Conservation (phyloP, 2,797 vertebrate species). For the Vespertilio murinus region DNA sequence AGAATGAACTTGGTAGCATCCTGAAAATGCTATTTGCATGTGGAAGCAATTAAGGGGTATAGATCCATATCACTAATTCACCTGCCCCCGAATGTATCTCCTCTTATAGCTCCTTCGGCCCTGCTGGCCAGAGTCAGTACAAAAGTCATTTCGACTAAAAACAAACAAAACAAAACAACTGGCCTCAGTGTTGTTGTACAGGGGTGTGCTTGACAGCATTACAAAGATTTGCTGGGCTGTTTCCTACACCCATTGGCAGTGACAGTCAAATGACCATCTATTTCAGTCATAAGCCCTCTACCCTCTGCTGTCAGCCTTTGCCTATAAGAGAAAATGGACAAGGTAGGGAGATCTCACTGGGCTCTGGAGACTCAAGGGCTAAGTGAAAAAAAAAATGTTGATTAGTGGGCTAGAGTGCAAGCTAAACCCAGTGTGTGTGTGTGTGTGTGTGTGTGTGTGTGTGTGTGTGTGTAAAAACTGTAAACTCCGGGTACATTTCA, state of each 20-base stretch:
- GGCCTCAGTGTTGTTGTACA: neutral
- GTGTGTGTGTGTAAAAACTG: no score
- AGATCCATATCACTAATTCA: neutral
- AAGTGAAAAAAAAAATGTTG: neutral
- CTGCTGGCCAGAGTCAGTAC: neutral
- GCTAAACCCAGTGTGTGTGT: neutral
- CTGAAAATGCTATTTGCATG: neutral
- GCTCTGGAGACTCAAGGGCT: neutral
- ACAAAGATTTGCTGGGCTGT: neutral
- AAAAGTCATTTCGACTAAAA: neutral
- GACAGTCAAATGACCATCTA: neutral
- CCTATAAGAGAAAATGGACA: no score
- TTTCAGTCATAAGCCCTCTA: neutral
- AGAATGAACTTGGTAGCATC: neutral
- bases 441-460: neutral
- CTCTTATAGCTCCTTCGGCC: neutral
- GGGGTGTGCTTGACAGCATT: neutral
- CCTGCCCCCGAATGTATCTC: neutral
- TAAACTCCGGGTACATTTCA: neutral
- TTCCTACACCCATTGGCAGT: neutral
- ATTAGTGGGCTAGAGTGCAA: neutral
- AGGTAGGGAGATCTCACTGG: neutral
- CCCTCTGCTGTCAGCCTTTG: neutral
- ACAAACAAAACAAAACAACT: neutral
- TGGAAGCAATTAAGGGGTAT: neutral